These are phyloP conservation scores for Dryadula phaetusa DNA, from an alignment of 2,888 invertebrate species.

Conservation along the genomic window DNA sequence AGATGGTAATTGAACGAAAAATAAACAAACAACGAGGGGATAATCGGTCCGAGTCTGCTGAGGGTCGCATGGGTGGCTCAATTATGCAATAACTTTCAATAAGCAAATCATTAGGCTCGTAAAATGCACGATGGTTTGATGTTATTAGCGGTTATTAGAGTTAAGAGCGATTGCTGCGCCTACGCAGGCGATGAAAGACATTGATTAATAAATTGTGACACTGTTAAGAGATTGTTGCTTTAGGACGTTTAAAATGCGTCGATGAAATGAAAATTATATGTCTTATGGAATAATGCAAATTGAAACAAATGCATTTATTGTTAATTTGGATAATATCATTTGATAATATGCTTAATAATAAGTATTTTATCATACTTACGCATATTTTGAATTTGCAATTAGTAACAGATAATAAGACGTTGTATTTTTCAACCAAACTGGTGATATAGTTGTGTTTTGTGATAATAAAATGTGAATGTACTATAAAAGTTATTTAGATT, in stretches of 20 bases:
- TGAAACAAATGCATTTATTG: background rate
- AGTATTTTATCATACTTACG: no score
- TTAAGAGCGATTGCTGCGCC: slow-evolving; percentile 38
- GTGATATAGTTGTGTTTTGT: background rate
- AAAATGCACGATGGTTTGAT: slow-evolving; percentile 45
- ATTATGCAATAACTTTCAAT: slow-evolving; percentile 78
- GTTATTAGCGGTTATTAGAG: slow-evolving; percentile 46
- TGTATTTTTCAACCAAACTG: background rate
- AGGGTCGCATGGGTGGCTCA: slow-evolving; percentile 79
- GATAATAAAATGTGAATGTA: slow-evolving; percentile 24
- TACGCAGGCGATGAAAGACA: slow-evolving; percentile 34
- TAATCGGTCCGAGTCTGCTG: slow-evolving; percentile 63
- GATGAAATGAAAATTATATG: slow-evolving; percentile 9
- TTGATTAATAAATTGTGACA: slow-evolving; percentile 34
- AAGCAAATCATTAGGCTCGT: slow-evolving; percentile 62
- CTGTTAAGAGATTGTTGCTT: slow-evolving; percentile 16
- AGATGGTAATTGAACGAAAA: slow-evolving; percentile 76
- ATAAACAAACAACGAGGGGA: slow-evolving; percentile 68
- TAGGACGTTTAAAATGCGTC: slow-evolving; percentile 8
- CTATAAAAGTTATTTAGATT: slow-evolving; percentile 13
- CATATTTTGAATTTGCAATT: background rate
- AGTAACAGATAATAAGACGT: background rate
- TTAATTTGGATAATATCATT: background rate
- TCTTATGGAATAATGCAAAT: background rate
- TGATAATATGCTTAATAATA: background rate